A percentile compares a stretch with the other conserved stretches of the same genome.
Evolutionary conservation across 2,113 vertebrate genomes (phyloP).

Genomic region (Paracanthobrama guichenoti): DNA sequence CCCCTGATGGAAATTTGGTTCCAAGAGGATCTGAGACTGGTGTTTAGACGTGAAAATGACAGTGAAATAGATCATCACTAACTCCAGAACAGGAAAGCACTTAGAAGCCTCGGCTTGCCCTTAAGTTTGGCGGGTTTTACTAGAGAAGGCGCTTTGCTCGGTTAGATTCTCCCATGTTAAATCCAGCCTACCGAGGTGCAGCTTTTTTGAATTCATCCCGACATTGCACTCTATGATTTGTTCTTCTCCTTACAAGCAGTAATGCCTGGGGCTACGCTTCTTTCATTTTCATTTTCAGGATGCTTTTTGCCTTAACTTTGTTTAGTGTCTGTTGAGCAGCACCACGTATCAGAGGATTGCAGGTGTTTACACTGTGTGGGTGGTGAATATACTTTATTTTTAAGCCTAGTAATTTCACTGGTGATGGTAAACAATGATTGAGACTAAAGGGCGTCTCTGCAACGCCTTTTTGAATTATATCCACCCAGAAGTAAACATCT

Average conservation of each 20-base stretch:
- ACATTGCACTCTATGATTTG: constrained; percentile 51
- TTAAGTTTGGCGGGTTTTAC: constrained; percentile 27
- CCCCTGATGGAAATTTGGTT: constrained; percentile 49
- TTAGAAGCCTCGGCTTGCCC: constrained; percentile 30
- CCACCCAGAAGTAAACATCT: not conserved
- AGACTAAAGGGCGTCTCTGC: not conserved
- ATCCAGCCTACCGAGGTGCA: constrained; percentile 59
- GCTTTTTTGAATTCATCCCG: constrained; percentile 52
- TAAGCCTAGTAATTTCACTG: constrained; percentile 12
- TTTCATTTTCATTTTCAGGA: constrained; percentile 24
- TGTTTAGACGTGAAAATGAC: constrained; percentile 36
- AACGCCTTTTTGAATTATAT: constrained; percentile 6
- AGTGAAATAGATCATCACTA: constrained; percentile 11
- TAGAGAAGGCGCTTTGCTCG: not conserved
- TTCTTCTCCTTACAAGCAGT: constrained; percentile 15
- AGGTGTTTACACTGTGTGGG: constrained; percentile 1
- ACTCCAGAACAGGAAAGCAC: constrained; percentile 32
- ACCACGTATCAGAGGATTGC: not conserved
- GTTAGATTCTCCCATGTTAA: constrained; percentile 44
- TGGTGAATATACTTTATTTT: constrained; percentile 21
- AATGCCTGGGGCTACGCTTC: constrained; percentile 20
- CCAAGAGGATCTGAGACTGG: constrained; percentile 26
- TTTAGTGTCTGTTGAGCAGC: constrained; percentile 6
- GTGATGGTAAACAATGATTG: constrained; percentile 26
- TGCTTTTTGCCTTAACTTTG: constrained; percentile 22